phyloP scores from a whole-genome alignment of 1,140 invertebrate genomes.

The Cotesia vestalis region DNA sequence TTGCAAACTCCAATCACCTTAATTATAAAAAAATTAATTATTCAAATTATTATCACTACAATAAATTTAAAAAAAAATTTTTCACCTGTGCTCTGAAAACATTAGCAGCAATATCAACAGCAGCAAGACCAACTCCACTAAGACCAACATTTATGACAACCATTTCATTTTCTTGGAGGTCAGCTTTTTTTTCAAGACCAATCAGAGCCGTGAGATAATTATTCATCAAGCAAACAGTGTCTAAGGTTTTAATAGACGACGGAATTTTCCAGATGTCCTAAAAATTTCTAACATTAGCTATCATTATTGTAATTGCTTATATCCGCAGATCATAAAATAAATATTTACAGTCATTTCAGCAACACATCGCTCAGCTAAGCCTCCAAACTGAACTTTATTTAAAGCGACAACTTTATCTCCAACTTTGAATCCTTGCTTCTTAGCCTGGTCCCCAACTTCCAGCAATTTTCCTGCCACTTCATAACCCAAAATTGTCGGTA shows the following conservation, averaged over 20 bases:
- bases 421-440: constrained; percentile 52
- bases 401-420: constrained; percentile 68
- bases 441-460: constrained; percentile 57
- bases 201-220: constrained; percentile 70
- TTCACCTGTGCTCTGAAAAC: constrained; percentile 69
- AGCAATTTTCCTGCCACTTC: constrained; percentile 67
- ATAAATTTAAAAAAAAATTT: background rate
- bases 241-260: constrained; percentile 58
- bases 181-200: constrained; percentile 67
- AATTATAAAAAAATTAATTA: constrained; percentile 36
- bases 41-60: constrained; percentile 14
- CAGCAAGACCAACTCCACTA: constrained; percentile 70
- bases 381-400: constrained; percentile 65
- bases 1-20: constrained; percentile 72
- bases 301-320: constrained; percentile 23
- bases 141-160: constrained; percentile 70
- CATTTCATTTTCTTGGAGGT: constrained; percentile 66
- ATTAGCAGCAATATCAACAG: constrained; percentile 72
- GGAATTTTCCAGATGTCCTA: constrained; percentile 71
- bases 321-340: background rate
- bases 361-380: constrained; percentile 68
- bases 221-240: constrained; percentile 66
- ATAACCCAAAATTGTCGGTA: constrained; percentile 69
- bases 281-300: constrained; percentile 38
- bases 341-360: constrained; percentile 61